These are phyloP conservation scores for Agrochola litura DNA, from an alignment of 2,888 invertebrate species.

Conservation along the genomic window DNA sequence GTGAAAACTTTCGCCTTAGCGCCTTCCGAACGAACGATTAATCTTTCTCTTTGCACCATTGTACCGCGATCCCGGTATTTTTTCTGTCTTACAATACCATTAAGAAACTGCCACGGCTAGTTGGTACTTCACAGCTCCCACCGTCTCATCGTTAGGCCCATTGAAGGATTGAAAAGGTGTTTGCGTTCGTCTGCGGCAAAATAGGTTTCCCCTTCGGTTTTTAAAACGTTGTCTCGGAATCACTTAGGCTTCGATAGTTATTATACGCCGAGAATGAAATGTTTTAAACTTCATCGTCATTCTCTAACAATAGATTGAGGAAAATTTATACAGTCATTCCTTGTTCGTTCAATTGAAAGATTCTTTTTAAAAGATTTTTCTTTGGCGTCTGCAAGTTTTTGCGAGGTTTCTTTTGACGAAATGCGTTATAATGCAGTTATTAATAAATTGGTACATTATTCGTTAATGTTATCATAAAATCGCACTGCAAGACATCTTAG, in stretches of 20 bases:
- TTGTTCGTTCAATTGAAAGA: slow-evolving; percentile 80
- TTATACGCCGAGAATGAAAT: slow-evolving; percentile 84
- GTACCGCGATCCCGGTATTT: slow-evolving; percentile 87
- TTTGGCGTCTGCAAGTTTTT: slow-evolving; percentile 69
- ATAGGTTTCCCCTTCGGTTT: slow-evolving; percentile 88
- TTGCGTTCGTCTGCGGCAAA: slow-evolving; percentile 87
- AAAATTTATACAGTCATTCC: slow-evolving; percentile 86
- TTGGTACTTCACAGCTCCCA: slow-evolving; percentile 83
- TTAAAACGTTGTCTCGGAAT: slow-evolving; percentile 83
- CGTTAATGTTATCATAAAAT: slow-evolving; percentile 63
- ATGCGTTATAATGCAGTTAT: slow-evolving; percentile 44
- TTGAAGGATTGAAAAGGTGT: slow-evolving; percentile 90
- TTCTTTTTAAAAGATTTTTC: slow-evolving; percentile 70
- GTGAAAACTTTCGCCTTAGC: slow-evolving; percentile 89
- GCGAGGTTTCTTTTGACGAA: slow-evolving; percentile 51
- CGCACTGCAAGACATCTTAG: slow-evolving; percentile 79
- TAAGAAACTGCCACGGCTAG: slow-evolving; percentile 89
- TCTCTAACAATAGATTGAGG: slow-evolving; percentile 84
- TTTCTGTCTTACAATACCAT: slow-evolving; percentile 90
- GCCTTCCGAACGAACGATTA: slow-evolving; percentile 85
- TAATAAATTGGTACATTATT: slow-evolving; percentile 45
- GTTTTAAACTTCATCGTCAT: slow-evolving; percentile 90
- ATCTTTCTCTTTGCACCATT: slow-evolving; percentile 89
- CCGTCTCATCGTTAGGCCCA: slow-evolving; percentile 83
- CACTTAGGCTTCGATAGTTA: slow-evolving; percentile 90